Evolutionary conservation across 1,140 invertebrate species (phyloP).

Genomic region (Ceratosolen solmsi): DNA sequence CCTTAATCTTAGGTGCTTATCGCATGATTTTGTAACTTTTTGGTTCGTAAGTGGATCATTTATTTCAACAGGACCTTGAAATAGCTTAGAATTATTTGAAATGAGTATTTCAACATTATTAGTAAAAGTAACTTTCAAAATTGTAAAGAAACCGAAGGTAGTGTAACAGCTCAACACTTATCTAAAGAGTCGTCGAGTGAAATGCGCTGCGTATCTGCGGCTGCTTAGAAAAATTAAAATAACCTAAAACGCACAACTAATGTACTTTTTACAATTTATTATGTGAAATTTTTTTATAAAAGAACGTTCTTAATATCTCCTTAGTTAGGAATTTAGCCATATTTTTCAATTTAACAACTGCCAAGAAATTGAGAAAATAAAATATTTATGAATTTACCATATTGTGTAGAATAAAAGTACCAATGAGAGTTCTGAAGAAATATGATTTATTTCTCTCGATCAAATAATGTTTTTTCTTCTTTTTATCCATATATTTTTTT

Average conservation of each 20-base stretch:
- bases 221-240: neutral
- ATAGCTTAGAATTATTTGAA: neutral
- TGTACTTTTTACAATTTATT: neutral
- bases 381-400: too few relatives aligned
- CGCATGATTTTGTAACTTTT: neutral
- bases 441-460: neutral
- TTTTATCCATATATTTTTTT: neutral
- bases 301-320: neutral
- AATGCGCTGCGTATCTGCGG: neutral
- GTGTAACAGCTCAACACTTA: neutral
- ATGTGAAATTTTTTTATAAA: neutral
- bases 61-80: neutral
- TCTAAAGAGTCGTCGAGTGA: neutral
- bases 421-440: too few relatives aligned
- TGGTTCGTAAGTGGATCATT: conserved; percentile 2
- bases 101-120: neutral
- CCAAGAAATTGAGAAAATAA: too few relatives aligned
- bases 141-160: neutral
- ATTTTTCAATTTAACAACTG: too few relatives aligned
- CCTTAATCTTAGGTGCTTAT: neutral
- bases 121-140: neutral
- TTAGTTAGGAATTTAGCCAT: too few relatives aligned
- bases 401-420: too few relatives aligned
- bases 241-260: neutral
- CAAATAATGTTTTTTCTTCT: neutral